Evolutionary conservation across 2,797 vertebrate genomes (phyloP).

Genomic region (Chromobotia macracanthus): DNA sequence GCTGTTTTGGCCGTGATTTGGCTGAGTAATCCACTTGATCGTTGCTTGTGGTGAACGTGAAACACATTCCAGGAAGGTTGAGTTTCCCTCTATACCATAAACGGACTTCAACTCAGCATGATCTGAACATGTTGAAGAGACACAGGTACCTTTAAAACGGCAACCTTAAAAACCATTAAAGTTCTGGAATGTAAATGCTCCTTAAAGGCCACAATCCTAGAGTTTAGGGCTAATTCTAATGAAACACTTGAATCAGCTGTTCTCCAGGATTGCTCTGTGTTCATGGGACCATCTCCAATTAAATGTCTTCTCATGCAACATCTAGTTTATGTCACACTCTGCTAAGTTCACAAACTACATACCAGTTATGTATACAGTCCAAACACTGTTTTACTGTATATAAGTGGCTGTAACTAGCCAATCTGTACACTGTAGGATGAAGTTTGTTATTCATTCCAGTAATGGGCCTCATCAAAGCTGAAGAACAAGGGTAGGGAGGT

Average conservation of each 20-base stretch:
- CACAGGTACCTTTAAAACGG: background rate
- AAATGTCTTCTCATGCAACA: no score
- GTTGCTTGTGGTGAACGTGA: conserved; percentile 71
- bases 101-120: conserved; percentile 69
- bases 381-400: no score
- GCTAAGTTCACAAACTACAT: no score
- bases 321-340: no score
- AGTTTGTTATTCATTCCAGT: background rate
- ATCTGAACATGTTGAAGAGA: conserved; percentile 57
- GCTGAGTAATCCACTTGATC: conserved; percentile 74
- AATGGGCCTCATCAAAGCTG: background rate
- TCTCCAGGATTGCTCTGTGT: no score
- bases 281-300: no score
- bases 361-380: no score
- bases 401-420: no score
- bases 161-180: background rate
- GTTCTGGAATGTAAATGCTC: background rate
- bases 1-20: conserved; percentile 49
- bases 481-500: conserved; percentile 13
- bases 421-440: conserved; percentile 19
- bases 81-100: conserved; percentile 84
- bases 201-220: no score
- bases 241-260: no score
- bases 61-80: conserved; percentile 84
- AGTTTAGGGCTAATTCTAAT: no score